phyloP scores from a whole-genome alignment of 2,888 invertebrate genomes.

The Lissocephala sabroskyi region DNA sequence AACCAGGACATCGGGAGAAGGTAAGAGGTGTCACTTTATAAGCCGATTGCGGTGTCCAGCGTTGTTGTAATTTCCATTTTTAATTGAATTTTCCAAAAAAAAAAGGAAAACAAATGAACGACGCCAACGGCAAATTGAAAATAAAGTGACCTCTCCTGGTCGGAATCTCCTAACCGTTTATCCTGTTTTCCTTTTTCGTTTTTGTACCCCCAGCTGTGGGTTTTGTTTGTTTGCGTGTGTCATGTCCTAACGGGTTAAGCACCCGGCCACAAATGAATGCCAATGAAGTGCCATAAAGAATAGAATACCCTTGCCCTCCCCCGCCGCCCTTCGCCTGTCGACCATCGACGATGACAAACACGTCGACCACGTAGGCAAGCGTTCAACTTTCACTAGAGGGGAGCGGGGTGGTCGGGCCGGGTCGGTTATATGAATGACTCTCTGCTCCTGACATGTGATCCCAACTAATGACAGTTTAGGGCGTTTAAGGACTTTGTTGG shows the following conservation, averaged over 20 bases:
- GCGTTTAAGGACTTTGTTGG: constrained; percentile 14
- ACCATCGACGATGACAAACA: background rate
- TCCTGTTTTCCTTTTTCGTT: constrained; percentile 22
- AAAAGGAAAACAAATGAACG: no score
- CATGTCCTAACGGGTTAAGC: constrained; percentile 21
- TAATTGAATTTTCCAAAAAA: constrained; percentile 48
- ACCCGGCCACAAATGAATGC: constrained; percentile 47
- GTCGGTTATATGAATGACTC: constrained; percentile 22
- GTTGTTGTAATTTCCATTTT: constrained; percentile 28
- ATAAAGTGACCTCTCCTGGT: constrained; percentile 10
- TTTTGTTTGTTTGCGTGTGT: constrained; percentile 8
- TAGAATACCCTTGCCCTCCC: background rate
- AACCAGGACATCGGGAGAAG: no score
- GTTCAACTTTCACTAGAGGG: constrained; percentile 39
- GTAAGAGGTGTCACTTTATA: constrained; percentile 23
- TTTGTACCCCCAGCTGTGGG: constrained; percentile 15
- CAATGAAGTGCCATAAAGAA: constrained; percentile 57
- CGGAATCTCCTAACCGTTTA: no score
- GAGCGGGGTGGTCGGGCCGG: no score
- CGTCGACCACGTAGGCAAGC: constrained; percentile 50
- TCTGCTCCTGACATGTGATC: constrained; percentile 60
- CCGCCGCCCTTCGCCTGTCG: no score
- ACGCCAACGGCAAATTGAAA: background rate
- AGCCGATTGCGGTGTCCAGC: constrained; percentile 38
- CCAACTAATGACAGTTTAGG: constrained; percentile 59